Evolutionary conservation across 1,140 invertebrate species (phyloP).

Genomic region (Platorchestia sp.): DNA sequence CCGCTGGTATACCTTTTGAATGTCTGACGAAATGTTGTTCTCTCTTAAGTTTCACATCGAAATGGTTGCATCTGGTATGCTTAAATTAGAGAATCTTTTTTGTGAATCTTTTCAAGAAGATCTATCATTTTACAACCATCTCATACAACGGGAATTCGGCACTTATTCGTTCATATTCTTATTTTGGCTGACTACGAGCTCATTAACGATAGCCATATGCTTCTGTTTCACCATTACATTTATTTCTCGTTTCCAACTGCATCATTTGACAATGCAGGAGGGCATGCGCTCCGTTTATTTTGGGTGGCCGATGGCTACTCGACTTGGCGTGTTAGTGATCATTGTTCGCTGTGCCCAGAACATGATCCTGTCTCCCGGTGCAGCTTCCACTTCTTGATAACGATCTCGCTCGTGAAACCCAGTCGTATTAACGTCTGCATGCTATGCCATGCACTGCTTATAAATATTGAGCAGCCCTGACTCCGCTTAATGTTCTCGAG

Average conservation of each 20-base stretch:
- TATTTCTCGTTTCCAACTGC: background rate
- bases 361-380: background rate
- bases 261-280: background rate
- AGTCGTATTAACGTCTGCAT: conserved; percentile 33
- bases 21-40: background rate
- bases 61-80: background rate
- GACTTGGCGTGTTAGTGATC: background rate
- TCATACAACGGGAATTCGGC: background rate
- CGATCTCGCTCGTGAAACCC: background rate
- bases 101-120: background rate
- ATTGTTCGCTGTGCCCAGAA: background rate
- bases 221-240: background rate
- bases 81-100: background rate
- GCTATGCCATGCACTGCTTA: conserved; percentile 23
- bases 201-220: background rate
- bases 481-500: conserved; percentile 38
- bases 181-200: background rate
- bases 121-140: background rate
- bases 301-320: background rate
- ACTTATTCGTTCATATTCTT: background rate
- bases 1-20: background rate
- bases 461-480: conserved; percentile 44
- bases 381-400: conserved; percentile 41
- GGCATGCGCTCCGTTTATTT: background rate
- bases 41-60: background rate